Base-by-base conservation (phyloP, 1,140 invertebrate genomes). In the Mamestra configurata region DNA sequence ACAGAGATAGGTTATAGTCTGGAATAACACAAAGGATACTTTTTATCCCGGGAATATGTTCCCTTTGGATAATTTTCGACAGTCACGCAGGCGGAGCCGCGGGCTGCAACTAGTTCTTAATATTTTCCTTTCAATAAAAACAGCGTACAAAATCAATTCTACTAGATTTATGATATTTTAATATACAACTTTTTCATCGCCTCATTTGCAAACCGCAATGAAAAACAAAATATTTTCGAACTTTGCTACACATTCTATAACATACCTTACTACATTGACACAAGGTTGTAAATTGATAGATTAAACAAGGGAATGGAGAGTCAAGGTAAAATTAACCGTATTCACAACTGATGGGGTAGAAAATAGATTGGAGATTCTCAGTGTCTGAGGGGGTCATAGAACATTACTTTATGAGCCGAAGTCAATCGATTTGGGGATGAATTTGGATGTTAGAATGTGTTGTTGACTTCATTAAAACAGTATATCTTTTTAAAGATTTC, bases 161-260 rank as follows among this genome's bases (percentile, higher is more conserved):
- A 18, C 7, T 51, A 49, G 31, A 49, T 71, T 71, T 71, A 71
- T 35, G 68, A 71, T 11, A 35, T 35, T 53, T 51, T 71, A 53
- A 70, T 51, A 71, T 8, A 68, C 53, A 31, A 35, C 4, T n/a
- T 18, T 61, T 15, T 24, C 20, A 13, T 66, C 66, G 66, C 35
- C 15, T 27, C 66, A 53, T 71, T 53, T 35, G n/a, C 4, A 71
- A 71, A 71, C 68, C 68, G 35, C 27, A 71, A 71, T 27, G 43
- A 53, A 53, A 31, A 31, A 71, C 68, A 35, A 71, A 53, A 15
- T 27, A 3, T 1, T 31, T 13, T 2, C n/a, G 35, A 71, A n/a
- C 27, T 31, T 31, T 31, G 2, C 18, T 18, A n/a, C 3, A 37
- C 49, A 71, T 8, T 4, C n/a, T 18, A 10, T n/a, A 51, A 31